These are phyloP conservation scores for Ephestia elutella DNA, from an alignment of 1,140 invertebrate genomes.

Conservation along the genomic window DNA sequence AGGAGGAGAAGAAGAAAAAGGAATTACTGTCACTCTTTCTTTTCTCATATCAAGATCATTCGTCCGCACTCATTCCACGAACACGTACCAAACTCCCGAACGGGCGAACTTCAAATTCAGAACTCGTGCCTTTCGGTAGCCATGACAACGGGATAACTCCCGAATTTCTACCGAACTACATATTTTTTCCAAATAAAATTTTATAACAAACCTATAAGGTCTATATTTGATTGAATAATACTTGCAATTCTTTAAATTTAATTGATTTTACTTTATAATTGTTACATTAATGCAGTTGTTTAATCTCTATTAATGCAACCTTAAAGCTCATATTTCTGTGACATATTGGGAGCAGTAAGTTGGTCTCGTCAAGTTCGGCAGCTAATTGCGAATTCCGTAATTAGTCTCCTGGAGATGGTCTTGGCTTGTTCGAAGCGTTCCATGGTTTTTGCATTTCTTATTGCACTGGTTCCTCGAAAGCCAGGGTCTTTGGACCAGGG, in stretches of 20 bases:
- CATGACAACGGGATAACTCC: slow-evolving; percentile 14
- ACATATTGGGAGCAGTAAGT: not conserved
- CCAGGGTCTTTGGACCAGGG: not conserved
- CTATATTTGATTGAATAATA: not conserved
- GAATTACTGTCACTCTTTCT: too few species aligned
- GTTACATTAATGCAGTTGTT: not conserved
- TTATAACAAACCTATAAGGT: not conserved
- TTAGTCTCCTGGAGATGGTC: not conserved
- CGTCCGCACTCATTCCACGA: not conserved
- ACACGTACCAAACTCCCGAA: slow-evolving; percentile 4
- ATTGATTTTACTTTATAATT: not conserved
- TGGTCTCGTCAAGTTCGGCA: not conserved
- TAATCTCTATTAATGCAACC: not conserved
- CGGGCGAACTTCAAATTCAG: slow-evolving; percentile 11
- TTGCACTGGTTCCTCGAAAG: not conserved
- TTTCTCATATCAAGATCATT: not conserved
- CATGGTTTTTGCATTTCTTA: not conserved
- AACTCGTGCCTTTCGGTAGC: slow-evolving; percentile 11
- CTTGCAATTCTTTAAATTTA: not conserved
- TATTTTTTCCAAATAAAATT: too few species aligned
- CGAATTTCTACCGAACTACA: too few species aligned
- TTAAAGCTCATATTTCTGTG: not conserved
- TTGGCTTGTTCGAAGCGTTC: not conserved
- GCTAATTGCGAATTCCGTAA: not conserved
- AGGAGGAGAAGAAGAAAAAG: too few species aligned